Percentiles rank a stretch among this genome's conserved stretches.
These are phyloP conservation scores for Tetrao urogallus DNA, from an alignment of 2,113 vertebrate genomes.

Conservation along the genomic window DNA sequence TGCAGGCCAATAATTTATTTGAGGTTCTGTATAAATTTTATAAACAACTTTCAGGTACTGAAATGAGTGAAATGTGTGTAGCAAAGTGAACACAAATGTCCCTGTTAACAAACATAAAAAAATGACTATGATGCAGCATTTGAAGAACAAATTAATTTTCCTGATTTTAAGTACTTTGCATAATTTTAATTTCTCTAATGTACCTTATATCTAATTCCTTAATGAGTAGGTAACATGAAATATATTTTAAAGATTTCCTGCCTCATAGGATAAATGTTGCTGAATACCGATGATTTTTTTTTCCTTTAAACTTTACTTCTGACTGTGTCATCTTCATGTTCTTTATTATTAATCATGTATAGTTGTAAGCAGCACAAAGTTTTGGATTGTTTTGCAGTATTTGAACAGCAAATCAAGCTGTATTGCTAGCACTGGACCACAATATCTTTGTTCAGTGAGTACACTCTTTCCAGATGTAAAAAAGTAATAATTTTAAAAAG, in stretches of 20 bases:
- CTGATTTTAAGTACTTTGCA: background rate
- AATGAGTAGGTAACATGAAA: background rate
- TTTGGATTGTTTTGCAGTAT: background rate
- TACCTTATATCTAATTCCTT: background rate
- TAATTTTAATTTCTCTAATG: background rate
- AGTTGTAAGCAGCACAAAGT: background rate
- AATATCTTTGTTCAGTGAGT: background rate
- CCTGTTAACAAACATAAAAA: background rate
- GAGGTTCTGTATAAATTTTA: constrained; percentile 15
- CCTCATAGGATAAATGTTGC: background rate
- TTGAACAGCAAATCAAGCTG: constrained; percentile 12
- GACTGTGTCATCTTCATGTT: background rate
- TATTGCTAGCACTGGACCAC: background rate
- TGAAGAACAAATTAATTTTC: background rate
- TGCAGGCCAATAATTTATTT: constrained; percentile 41
- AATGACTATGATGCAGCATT: background rate
- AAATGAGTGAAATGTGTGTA: background rate
- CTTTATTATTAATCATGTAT: background rate
- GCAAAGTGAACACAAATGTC: background rate
- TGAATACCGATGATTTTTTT: background rate
- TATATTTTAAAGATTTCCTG: background rate
- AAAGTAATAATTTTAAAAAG: background rate
- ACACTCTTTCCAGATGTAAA: background rate
- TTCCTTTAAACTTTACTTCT: background rate
- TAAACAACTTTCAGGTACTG: constrained; percentile 12